Conservation (phyloP, 1,140 invertebrate species). For the Cylas formicarius region DNA sequence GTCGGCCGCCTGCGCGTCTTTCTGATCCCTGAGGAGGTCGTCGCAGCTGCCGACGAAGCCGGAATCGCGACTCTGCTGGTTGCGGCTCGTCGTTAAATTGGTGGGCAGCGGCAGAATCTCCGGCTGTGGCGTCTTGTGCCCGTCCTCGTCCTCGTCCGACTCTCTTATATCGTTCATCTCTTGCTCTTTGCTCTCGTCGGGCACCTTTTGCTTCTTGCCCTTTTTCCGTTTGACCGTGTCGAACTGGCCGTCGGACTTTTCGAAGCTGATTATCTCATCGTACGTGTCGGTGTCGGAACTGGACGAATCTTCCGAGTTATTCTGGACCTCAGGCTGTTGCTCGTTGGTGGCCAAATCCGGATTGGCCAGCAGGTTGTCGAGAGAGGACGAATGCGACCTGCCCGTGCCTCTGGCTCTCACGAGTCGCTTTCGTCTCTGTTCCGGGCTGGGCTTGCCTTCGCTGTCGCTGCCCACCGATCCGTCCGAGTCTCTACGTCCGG, state of each 20-base stretch:
- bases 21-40: slow-evolving; percentile 65
- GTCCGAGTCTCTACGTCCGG: slow-evolving; percentile 66
- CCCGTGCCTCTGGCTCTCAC: slow-evolving; percentile 72
- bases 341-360: slow-evolving; percentile 48
- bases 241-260: slow-evolving; percentile 64
- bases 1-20: slow-evolving; percentile 25
- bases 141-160: slow-evolving; percentile 47
- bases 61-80: slow-evolving; percentile 76
- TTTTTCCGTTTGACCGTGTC: slow-evolving; percentile 81
- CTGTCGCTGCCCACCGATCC: slow-evolving; percentile 79
- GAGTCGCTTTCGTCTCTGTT: slow-evolving; percentile 70
- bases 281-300: slow-evolving; percentile 70
- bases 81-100: slow-evolving; percentile 48
- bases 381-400: slow-evolving; percentile 67
- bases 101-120: slow-evolving; percentile 48
- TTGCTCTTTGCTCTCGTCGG: slow-evolving; percentile 46
- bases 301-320: slow-evolving; percentile 58
- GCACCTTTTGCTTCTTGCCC: slow-evolving; percentile 50
- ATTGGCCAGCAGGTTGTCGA: slow-evolving; percentile 63
- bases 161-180: slow-evolving; percentile 40
- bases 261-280: slow-evolving; percentile 60
- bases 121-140: slow-evolving; percentile 55
- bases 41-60: slow-evolving; percentile 84
- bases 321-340: slow-evolving; percentile 41
- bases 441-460: slow-evolving; percentile 77